Evolutionary conservation across 1,140 invertebrate species (phyloP), one percentile per base, ranked within the genome.

Genomic region (Apis dorsata): DNA sequence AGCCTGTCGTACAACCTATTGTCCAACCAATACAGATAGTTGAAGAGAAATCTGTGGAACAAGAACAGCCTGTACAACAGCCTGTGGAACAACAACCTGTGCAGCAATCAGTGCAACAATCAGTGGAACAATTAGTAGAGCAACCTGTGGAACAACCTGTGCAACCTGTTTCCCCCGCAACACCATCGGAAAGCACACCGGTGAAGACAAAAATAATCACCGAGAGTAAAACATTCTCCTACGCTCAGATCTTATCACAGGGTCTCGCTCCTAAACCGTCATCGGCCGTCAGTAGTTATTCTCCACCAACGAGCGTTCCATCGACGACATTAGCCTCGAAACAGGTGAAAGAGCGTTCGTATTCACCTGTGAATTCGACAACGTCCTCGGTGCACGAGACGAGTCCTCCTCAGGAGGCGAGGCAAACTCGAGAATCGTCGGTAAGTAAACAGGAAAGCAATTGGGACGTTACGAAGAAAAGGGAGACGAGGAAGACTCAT

Each of bases 161-260:
- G 0, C 24, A 73, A 74, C n/a, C 75, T 34, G 2, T 57, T 3
- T 5, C 62, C 34, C 5, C 34, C 5, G 34, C 5, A 44, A 44
- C 34, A 44, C 34, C 34, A 7, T 44, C 34, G 1, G 57, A 81
- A 10, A 34, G 21, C 2, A 55, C 12, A 0, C 9, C 24, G 0
- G 0, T 13, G 11, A 66, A 34, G 34, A 19, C 49, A 9, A 83
- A 71, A 19, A 57, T 0, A 10, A 15, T 1, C 4, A 12, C 1
- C 34, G 90, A 93, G 49, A 82, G 34, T 15, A 91, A 91, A 70
- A 94, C 94, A 66, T 94, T 96, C 82, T 97, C 96, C 2, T 97
- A 97, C 92, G 96, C 96, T 24, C 96, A 96, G 92, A 96, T 97
- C 89, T 94, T 97, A 84, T 95, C 96, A 7, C 95, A 96, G 83